Base-by-base conservation (phyloP, 2,888 invertebrate genomes). In the Panorpa germanica region DNA sequence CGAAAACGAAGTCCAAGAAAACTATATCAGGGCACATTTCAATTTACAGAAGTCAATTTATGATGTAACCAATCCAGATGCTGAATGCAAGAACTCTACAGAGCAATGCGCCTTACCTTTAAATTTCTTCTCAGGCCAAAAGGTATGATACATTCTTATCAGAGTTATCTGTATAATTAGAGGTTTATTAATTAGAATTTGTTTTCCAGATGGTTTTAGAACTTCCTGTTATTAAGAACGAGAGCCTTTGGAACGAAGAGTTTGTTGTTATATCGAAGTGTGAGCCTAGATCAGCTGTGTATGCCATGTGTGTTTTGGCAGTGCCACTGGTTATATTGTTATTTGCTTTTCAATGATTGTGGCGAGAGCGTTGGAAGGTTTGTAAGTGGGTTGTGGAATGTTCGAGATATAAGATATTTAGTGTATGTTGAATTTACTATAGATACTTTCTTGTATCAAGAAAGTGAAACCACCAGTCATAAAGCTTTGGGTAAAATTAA, bases 271-370 rank as follows among this genome's bases (percentile, higher is more conserved):
- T 73, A 14, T 73, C 76, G 0, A 71, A 70, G 38, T 80, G 78
- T 41, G 72, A 76, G 43, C 78, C 80, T 0, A 56, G 80, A 36
- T 75, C 75, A 0, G 59, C 69, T 0, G 43, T 80, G 8, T 80
- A 80, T 47, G 49, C 73, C 16, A 46, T 63, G 24, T 77, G 75
- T 45, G 68, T 73, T 9, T 52, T 78, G 22, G 59, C 70, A 3
- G 74, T 77, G n/a, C 78, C 78, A 0, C 45, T 77, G 25, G 52
- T 76, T 10, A 70, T 80, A 32, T 48, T 78, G 33, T 41, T 73
- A 16, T 77, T 76, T 44, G 77, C 76, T 2, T 76, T 78, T 48
- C 69, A 73, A 45, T 75, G n/a, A n/a, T n/a, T n/a, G n/a, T n/a
- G n/a, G n/a, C n/a, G n/a, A n/a, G n/a, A n/a, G n/a, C n/a, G n/a